phyloP scores from a whole-genome alignment of 1,140 invertebrate species.

The Geopemphigus sp. region DNA sequence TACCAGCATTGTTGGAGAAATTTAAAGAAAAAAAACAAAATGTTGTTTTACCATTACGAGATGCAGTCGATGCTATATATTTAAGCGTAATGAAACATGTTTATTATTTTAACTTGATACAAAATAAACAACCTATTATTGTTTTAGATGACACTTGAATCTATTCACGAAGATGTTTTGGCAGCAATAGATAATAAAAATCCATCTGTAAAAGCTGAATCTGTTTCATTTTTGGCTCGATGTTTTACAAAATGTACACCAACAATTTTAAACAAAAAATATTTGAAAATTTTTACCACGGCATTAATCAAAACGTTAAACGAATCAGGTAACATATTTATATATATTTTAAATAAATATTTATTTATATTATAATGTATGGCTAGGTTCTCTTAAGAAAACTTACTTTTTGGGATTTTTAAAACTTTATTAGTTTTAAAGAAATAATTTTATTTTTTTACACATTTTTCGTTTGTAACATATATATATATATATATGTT shows the following conservation, averaged over 20 bases:
- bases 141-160: conserved; percentile 77
- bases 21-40: conserved; percentile 97
- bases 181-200: conserved; percentile 92
- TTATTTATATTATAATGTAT: neutral
- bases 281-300: conserved; percentile 81
- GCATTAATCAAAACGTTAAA: conserved; percentile 82
- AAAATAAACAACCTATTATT: conserved; percentile 37
- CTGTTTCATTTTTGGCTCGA: conserved; percentile 80
- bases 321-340: conserved; percentile 68
- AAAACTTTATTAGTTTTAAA: too few species aligned
- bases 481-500: too few species aligned
- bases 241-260: conserved; percentile 79
- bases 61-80: conserved; percentile 91
- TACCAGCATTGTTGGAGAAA: conserved; percentile 85
- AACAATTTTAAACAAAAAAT: conserved; percentile 82
- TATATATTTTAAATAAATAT: neutral
- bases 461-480: too few species aligned
- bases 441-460: too few species aligned
- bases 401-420: too few species aligned
- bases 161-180: conserved; percentile 79
- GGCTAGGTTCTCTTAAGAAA: too few species aligned
- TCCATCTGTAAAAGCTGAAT: conserved; percentile 90
- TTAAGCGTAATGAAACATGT: conserved; percentile 62
- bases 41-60: conserved; percentile 80
- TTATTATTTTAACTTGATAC: neutral